Evolutionary conservation across 2,797 vertebrate genomes (phyloP).

Genomic region (Gastrophryne carolinensis): DNA sequence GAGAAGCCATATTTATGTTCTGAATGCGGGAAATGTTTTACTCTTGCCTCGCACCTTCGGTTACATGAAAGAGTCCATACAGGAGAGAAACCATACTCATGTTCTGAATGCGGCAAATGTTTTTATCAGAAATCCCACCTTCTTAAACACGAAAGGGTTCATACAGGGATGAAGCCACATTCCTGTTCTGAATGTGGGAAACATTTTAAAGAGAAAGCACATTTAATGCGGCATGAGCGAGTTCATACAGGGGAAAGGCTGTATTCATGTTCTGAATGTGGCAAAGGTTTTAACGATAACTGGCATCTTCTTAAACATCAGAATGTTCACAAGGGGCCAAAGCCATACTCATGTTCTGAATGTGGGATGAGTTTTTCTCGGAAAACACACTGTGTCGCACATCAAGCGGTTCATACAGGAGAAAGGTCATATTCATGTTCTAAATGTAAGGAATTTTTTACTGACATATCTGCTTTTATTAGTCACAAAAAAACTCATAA

Average conservation of each 20-base stretch:
- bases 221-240: slow-evolving; percentile 9
- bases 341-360: slow-evolving; percentile 7
- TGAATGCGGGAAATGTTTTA: neutral
- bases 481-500: slow-evolving; percentile 54
- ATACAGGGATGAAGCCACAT: slow-evolving; percentile 41
- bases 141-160: slow-evolving; percentile 22
- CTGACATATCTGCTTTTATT: slow-evolving; percentile 51
- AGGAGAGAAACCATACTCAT: slow-evolving; percentile 57
- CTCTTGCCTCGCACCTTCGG: too few relatives aligned
- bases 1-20: slow-evolving; percentile 42
- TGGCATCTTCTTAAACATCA: slow-evolving; percentile 37
- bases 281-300: slow-evolving; percentile 54
- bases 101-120: slow-evolving; percentile 2
- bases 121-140: slow-evolving; percentile 10
- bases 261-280: slow-evolving; percentile 42
- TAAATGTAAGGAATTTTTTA: slow-evolving; percentile 50
- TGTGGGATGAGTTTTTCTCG: slow-evolving; percentile 53
- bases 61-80: slow-evolving; percentile 68
- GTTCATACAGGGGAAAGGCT: slow-evolving; percentile 34
- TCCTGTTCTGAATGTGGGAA: too few relatives aligned
- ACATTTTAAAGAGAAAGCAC: neutral
- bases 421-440: slow-evolving; percentile 16
- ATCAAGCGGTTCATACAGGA: slow-evolving; percentile 4
- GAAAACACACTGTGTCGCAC: too few relatives aligned
- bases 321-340: slow-evolving; percentile 2